Evolutionary conservation across 2,888 invertebrate species (phyloP), one percentile per base, ranked within the genome.

Genomic region (Coelopa pilipes): DNA sequence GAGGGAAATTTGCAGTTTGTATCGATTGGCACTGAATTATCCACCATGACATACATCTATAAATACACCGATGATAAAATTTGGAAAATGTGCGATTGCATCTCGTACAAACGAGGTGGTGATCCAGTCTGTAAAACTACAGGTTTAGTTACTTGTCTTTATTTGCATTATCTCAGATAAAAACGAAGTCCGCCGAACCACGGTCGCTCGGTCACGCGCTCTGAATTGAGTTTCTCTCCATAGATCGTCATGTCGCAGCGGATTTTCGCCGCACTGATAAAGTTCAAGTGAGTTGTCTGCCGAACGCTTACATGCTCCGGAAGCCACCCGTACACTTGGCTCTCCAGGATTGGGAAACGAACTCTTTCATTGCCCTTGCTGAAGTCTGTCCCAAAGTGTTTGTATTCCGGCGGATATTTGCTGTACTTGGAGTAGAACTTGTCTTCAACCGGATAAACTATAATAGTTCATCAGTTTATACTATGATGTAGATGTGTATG

Each of bases 251-350:
- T 82, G 11, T 83, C 79, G 70, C 84, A 85, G 57, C 86, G 83
- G 5, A 79, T 75, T 65, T 85, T 87, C 2, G 85, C 84, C 34
- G 84, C 85, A 60, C 79, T 79, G 3, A 85, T 72, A 15, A 10
- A 63, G 46, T 71, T 71, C 21, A 65, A 12, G 15, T 55, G 13
- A 5, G 46, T 9, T 1, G 65, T 21, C 13, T 55, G 47, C 10
- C 19, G 45, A 46, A 79, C 81, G 76, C 84, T 85, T 10, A 85
- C 78, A 15, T 73, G 75, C 5, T 77, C 49, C n/a, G 85, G 85
- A 70, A 84, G 72, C 86, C 87, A 87, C 24, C 87, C 87, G 47
- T 86, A 86, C 4, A 79, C 80, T 76, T 86, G 84, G 9, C 84
- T 86, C 75, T 86, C 85, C 19, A 86, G 77, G 7, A 81, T 21